Evolutionary conservation across 2,113 vertebrate genomes (phyloP).

Genomic region (Colossoma macropomum): DNA sequence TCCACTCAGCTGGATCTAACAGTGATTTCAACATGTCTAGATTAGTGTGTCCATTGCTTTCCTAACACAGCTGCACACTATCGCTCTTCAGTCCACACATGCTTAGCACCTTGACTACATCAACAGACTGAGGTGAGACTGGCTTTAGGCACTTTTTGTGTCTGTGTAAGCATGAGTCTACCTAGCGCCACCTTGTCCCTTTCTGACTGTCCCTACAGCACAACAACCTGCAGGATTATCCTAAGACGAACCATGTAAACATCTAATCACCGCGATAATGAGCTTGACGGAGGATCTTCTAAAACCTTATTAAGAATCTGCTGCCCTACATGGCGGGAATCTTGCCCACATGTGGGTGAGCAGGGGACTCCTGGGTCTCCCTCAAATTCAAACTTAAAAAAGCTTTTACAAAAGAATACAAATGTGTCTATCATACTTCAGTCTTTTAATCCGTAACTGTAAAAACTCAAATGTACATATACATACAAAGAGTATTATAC

Average conservation of each 20-base stretch:
- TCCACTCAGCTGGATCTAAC: conserved; percentile 42
- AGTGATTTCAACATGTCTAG: conserved; percentile 35
- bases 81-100: conserved; percentile 15
- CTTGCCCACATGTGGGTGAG: conserved; percentile 9
- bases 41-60: conserved; percentile 26
- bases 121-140: conserved; percentile 1
- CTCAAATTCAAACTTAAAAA: not conserved
- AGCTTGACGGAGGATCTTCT: conserved; percentile 43
- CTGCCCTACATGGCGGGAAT: conserved; percentile 1
- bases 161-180: conserved; percentile 1
- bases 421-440: too few relatives aligned
- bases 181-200: not conserved
- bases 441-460: too few relatives aligned
- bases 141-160: not conserved
- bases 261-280: conserved; percentile 72
- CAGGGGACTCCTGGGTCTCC: not conserved
- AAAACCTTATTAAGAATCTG: conserved; percentile 53
- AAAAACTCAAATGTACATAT: too few relatives aligned
- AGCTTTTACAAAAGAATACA: not conserved
- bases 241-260: conserved; percentile 71
- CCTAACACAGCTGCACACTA: conserved; percentile 5
- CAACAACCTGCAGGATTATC: conserved; percentile 66
- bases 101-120: conserved; percentile 37
- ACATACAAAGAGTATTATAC: too few relatives aligned
- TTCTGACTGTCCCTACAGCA: not conserved